Evolutionary conservation across 2,797 vertebrate genomes (phyloP), one percentile per base, ranked within the genome.

Genomic region (Poeciliopsis infans): DNA sequence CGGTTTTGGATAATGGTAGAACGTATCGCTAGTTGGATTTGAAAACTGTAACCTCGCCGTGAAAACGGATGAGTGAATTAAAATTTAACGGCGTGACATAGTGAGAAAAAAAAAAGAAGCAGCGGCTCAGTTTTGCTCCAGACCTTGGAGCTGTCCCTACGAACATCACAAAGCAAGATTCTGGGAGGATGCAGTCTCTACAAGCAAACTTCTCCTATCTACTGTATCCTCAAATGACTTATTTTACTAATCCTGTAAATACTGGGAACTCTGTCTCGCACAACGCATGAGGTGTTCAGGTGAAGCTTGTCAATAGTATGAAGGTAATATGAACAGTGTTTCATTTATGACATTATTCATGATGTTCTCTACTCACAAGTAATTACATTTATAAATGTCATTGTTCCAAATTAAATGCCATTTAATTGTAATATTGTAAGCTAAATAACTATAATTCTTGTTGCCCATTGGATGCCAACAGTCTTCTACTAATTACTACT

Each of bases 191-290:
- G 94, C 91, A 93, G 72, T 77, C 47, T 85, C 76, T 80, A 28
- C 93, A 88, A 71, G 90, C 94, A 76, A 85, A 79, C 80, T 83
- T 91, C 84, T 93, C 87, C 86, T 92, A 91, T 76, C 86, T 89
- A 78, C 91, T 93, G 95, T 96, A 96, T 96, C 94, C 95, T 95
- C 31, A 70, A 70, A 46, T 46, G 13, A 28, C n/a, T 16, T 46
- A 15, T 45, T 28, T 45, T 46, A 46, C 46, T 70, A 2, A 1
- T 46, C 25, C 16, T 16, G 28, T 16, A 31, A 66, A 66, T 39
- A 6, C 20, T 5, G 25, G 25, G 8, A 55, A 55, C 11, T 68
- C 20, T 23, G 49, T 8, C 18, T 7, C 47, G 47, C 47, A 49
- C 18, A 20, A 41, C 39, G 41, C 11, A 4, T 5, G 39, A 69